These are phyloP conservation scores for Arvicanthis niloticus DNA, from an alignment of 2,113 vertebrate genomes.

Conservation along the genomic window DNA sequence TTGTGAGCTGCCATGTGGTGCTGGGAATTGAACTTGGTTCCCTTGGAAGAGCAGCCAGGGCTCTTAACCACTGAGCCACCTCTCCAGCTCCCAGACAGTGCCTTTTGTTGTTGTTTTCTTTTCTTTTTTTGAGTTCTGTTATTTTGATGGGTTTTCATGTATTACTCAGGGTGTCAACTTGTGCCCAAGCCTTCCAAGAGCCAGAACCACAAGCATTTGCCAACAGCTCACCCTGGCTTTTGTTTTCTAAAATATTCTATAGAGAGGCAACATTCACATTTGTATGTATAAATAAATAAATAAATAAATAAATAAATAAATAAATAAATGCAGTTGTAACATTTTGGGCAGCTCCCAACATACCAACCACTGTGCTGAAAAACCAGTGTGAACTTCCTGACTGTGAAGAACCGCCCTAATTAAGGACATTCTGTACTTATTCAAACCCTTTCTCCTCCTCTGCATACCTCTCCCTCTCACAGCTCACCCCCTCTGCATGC, in stretches of 20 bases:
- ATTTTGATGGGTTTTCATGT: neutral
- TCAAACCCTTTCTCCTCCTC: slow-evolving; percentile 16
- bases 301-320: neutral
- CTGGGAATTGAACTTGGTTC: neutral
- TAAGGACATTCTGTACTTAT: slow-evolving; percentile 35
- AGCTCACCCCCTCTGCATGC: neutral
- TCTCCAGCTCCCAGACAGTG: neutral
- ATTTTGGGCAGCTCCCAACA: neutral
- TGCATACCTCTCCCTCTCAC: slow-evolving; percentile 50
- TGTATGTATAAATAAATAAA: slow-evolving; percentile 19
- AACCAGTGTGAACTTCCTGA: slow-evolving; percentile 29
- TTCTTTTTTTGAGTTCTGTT: neutral
- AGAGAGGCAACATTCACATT: neutral
- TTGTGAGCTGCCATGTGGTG: neutral
- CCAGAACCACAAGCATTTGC: neutral
- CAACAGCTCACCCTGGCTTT: neutral
- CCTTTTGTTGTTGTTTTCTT: neutral
- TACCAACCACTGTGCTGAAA: neutral
- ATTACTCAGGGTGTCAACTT: neutral
- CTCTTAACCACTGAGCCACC: neutral
- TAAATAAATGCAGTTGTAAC: neutral
- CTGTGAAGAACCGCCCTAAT: neutral
- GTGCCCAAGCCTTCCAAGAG: neutral
- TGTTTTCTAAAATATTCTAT: neutral
- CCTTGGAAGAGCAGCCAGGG: neutral